phyloP scores from a whole-genome alignment of 23 tunicate species.

The Halocynthia aurantium region DNA sequence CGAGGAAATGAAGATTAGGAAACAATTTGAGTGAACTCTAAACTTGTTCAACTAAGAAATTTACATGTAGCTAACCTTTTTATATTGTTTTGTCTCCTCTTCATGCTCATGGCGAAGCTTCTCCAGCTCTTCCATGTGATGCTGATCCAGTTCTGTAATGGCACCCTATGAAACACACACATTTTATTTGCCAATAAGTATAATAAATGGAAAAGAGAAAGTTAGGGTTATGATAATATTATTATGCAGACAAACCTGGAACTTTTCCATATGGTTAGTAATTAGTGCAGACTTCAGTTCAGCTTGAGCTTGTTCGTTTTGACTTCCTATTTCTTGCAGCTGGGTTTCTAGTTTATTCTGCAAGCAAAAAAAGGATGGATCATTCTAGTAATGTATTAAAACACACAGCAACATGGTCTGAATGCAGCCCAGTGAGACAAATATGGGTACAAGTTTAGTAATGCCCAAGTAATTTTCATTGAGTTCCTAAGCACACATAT shows the following conservation, averaged over 20 bases:
- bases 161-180: conserved; percentile 37
- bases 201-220: neutral
- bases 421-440: no score
- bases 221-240: neutral
- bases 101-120: conserved; percentile 36
- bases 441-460: no score
- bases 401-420: no score
- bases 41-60: no score
- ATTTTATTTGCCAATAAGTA: neutral
- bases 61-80: neutral
- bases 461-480: no score
- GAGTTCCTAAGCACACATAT: no score
- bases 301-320: conserved; percentile 45
- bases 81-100: conserved; percentile 35
- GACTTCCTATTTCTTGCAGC: conserved; percentile 21
- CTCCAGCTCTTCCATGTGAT: conserved; percentile 79
- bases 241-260: conserved; percentile 37
- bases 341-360: conserved; percentile 37
- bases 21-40: no score
- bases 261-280: conserved; percentile 75
- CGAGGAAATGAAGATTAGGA: no score
- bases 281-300: conserved; percentile 69
- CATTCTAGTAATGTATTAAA: neutral
- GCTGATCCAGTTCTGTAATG: conserved; percentile 76
- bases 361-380: neutral